Base-by-base conservation (phyloP, 2,797 vertebrate species). In the Atherinosoma microstoma region DNA sequence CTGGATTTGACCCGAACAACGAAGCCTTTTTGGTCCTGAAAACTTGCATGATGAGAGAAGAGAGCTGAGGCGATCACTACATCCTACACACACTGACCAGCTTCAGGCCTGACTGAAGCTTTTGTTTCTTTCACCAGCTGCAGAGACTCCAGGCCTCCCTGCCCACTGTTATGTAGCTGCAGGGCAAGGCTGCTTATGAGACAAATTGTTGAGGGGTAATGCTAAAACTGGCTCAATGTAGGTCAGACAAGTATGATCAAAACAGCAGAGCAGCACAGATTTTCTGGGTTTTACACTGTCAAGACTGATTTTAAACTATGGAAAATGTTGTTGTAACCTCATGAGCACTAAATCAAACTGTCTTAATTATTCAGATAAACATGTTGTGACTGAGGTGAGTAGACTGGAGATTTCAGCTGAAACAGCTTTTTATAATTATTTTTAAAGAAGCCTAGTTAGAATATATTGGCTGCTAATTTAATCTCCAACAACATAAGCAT, bases 21-120 rank as follows among this genome's bases (percentile, higher is more conserved):
- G 30, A 79, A 73, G 68, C 74, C 87, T 84, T 90, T 89, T 75
- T 73, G 76, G 73, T 66, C 45, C 35, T 56, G 70, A 78, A 63
- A 79, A 79, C 79, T 84, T 24, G 79, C 56, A 62, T 81, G 86
- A 87, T 78, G 85, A 77, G 83, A 82, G 76, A 68, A 47, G 66
- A 79, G 81, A 78, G 70, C 79, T 69, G 67, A 1, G 54, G 70
- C 62, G n/a, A 79, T 81, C 62, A 24, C 83, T 75, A 54, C 80
- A 76, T 79, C 78, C 73, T 56, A 82, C 83, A 75, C 75, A 86
- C 83, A 82, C 70, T 64, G 78, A 73, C 38, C 32, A 67, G 71
- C 75, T 75, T 78, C 80, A 84, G 80, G 69, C 79, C 83, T 94
- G 88, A 94, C 87, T 87, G 86, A 81, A 83, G 87, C 92, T 86